Evolutionary conservation across 2,113 vertebrate species (phyloP).

Genomic region (Scomber colias): DNA sequence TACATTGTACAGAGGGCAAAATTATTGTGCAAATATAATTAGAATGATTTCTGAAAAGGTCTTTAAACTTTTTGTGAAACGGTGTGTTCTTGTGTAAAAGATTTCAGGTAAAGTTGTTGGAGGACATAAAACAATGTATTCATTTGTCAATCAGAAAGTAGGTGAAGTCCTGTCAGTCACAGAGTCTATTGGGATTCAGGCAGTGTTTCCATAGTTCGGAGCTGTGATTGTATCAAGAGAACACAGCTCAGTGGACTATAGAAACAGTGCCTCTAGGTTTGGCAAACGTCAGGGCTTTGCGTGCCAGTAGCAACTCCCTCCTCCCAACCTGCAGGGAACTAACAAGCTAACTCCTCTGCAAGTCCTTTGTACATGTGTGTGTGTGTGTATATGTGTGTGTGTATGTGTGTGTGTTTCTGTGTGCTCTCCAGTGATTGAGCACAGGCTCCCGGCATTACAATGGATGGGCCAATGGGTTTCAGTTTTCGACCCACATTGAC

Average conservation of each 20-base stretch:
- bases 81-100: not conserved
- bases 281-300: slow-evolving; percentile 66
- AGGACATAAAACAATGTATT: slow-evolving; percentile 6
- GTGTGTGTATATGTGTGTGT: slow-evolving; percentile 17
- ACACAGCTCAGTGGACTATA: slow-evolving; percentile 56
- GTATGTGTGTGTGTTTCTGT: slow-evolving; percentile 13
- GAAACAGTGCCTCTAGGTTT: slow-evolving; percentile 71
- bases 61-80: too few species aligned
- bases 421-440: slow-evolving; percentile 46
- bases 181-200: slow-evolving; percentile 47
- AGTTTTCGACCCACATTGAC: slow-evolving; percentile 63
- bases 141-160: slow-evolving; percentile 28
- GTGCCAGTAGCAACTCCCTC: slow-evolving; percentile 72
- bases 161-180: slow-evolving; percentile 43
- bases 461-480: slow-evolving; percentile 46
- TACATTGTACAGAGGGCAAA: too few species aligned
- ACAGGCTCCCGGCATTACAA: slow-evolving; percentile 36
- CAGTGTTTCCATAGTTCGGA: slow-evolving; percentile 32
- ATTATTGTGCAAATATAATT: too few species aligned
- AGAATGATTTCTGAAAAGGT: too few species aligned
- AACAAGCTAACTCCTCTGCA: slow-evolving; percentile 62
- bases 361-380: slow-evolving; percentile 56
- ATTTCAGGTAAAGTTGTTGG: not conserved
- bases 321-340: slow-evolving; percentile 69
- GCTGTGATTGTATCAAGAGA: slow-evolving; percentile 63